Base-by-base conservation (phyloP, 2,888 invertebrate genomes). In the Synanthedon tipuliformis region DNA sequence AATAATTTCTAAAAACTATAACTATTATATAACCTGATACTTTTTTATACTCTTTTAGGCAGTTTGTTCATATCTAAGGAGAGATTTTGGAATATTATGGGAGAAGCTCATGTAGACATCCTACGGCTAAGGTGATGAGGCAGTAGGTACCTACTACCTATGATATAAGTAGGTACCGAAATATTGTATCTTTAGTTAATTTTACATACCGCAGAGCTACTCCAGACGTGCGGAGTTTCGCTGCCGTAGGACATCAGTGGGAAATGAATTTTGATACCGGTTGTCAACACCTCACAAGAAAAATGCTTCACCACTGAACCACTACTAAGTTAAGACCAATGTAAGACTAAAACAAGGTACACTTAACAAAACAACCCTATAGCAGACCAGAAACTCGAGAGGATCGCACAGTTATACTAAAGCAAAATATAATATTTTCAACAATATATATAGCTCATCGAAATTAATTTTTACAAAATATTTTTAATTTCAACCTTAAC, bases 171-270 rank as follows among this genome's bases (percentile, higher is more conserved):
- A 18, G 2, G 3, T 18, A 18, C 3, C 18, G 2, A 18, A 18
- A 18, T 18, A 18, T 18, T 18, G 18, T 27, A 27, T 27, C 4
- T 4, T 3, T 41, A 13, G 41, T 41, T 48, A 49, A 16, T 16
- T 16, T 16, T 49, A 72, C 79, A 57, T 68, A 88, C 88, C 65
- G 83, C 78, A 59, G 87, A 79, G 73, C 84, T 83, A 69, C 81
- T 82, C 88, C 88, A 88, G 58, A 87, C 85, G 78, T 88, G 88
- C 75, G 88, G 82, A 80, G 87, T 78, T 75, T 88, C 88, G 70
- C 81, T 85, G 61, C 85, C 83, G 81, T 86, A 85, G 61, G 88
- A 87, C 88, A 88, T 88, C 78, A 86, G 86, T 80, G 86, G 86
- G 86, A 87, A 87, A 87, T 86, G 86, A 87, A 87, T 87, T 73